Evolutionary conservation across 1,140 invertebrate genomes (phyloP), one percentile per base, ranked within the genome.

Genomic region (Leptinotarsa lineolata): DNA sequence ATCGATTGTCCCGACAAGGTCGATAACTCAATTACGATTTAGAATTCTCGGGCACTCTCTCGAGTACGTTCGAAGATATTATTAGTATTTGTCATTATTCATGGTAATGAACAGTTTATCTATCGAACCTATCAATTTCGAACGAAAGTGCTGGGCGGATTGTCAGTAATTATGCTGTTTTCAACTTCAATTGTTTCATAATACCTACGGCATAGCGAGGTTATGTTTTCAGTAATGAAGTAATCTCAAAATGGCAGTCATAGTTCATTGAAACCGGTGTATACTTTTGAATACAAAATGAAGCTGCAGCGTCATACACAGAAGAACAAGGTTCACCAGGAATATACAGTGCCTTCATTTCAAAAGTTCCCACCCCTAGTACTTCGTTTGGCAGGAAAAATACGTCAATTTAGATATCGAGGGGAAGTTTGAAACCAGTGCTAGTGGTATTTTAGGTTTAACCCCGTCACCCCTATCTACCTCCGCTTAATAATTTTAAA

Each of bases 71-170:
- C 15, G 15, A 54, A 18, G 48, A 54, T 54, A 54, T 54, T 54
- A 54, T 54, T 54, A 54, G 48, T 54, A 54, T 54, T 54, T 54
- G 48, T 54, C 48, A 54, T 54, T 54, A 54, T 16, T 16, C n/a
- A n/a, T 54, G 48, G 15, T 54, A 54, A 54, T 54, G 48, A 54
- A 54, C 48, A 54, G 48, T 54, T 54, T 54, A 54, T 54, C 48
- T 54, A 54, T 18, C 48, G 48, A 54, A 54, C 48, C 16, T 54
- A 54, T 54, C 48, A 54, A 54, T 54, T 54, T 54, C 48, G 48
- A 54, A 18, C 16, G 48, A 54, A 54, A 54, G 48, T n/a, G 2
- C 48, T 54, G n/a, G 48, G 15, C 48, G 16, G 16, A 16, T 54
- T 15, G 48, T 54, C 15, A 4, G 48, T 54, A 16, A 54, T 54